Evolutionary conservation across 2,113 vertebrate genomes (phyloP).

Genomic region (Silurus meridionalis): DNA sequence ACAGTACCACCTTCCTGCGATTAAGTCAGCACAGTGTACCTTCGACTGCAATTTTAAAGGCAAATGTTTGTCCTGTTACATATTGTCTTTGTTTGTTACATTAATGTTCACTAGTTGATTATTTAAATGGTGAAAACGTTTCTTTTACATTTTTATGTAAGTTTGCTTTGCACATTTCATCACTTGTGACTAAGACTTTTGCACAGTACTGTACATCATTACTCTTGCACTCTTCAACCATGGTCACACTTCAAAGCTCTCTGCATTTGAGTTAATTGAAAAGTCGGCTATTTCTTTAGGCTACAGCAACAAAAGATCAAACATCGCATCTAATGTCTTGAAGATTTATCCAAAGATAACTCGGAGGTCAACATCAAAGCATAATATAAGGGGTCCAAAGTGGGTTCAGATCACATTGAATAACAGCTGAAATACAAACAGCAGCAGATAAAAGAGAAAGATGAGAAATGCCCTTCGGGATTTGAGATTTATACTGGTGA

Average conservation of each 20-base stretch:
- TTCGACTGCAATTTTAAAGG: no score
- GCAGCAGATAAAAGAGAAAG: neutral
- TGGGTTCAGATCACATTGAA: neutral
- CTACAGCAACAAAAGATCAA: conserved; percentile 27
- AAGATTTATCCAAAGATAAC: conserved; percentile 19
- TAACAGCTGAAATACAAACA: neutral
- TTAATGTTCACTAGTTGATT: no score
- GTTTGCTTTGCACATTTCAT: neutral
- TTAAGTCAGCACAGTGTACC: no score
- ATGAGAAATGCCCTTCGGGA: neutral
- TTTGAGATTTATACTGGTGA: neutral
- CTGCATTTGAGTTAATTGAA: conserved; percentile 28
- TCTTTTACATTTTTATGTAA: neutral
- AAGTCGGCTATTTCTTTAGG: conserved; percentile 10
- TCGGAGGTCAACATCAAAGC: conserved; percentile 31
- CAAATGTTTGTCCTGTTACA: no score
- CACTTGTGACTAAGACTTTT: neutral
- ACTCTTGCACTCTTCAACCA: neutral
- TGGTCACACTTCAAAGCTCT: conserved; percentile 24
- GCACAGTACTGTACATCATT: neutral
- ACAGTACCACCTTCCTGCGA: no score
- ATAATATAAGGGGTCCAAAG: neutral
- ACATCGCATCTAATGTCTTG: conserved; percentile 16
- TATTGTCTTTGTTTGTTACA: no score
- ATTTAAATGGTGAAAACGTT: neutral